Evolutionary conservation across 2,888 invertebrate species (phyloP).

Genomic region (Aethes cnicana): DNA sequence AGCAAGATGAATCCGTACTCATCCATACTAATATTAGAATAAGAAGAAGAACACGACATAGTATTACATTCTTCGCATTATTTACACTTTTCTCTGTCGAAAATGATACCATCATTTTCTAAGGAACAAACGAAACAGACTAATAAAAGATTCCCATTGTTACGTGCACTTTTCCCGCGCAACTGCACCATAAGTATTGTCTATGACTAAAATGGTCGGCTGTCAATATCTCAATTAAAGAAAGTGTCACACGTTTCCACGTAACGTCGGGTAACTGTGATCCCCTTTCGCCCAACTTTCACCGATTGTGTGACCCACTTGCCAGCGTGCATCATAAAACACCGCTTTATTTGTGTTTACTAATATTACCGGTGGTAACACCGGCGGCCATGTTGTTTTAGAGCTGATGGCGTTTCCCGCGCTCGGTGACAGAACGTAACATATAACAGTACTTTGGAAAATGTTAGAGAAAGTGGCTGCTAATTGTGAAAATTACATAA

Average conservation of each 20-base stretch:
- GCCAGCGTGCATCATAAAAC: conserved; percentile 27
- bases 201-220: conserved; percentile 30
- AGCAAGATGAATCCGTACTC: too few relatives aligned
- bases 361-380: conserved; percentile 28
- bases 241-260: conserved; percentile 71
- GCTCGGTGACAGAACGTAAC: conserved; percentile 2
- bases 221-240: conserved; percentile 47
- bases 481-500: too few relatives aligned
- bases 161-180: conserved; percentile 26
- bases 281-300: conserved; percentile 77
- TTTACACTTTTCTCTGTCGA: too few relatives aligned
- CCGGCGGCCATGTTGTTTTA: conserved; percentile 20
- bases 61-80: too few relatives aligned
- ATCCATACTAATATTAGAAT: too few relatives aligned
- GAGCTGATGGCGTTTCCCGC: conserved; percentile 25
- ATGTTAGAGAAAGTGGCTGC: conserved; percentile 10
- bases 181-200: conserved; percentile 12
- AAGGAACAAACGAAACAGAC: not conserved
- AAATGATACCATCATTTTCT: too few relatives aligned
- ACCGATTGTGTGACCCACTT: conserved; percentile 63
- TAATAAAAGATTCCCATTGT: conserved; percentile 15
- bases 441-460: conserved; percentile 6
- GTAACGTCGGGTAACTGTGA: conserved; percentile 76
- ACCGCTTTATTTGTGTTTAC: conserved; percentile 31
- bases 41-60: too few relatives aligned